Conservation (phyloP, 2,888 invertebrate species). For the Mythimna pallens region DNA sequence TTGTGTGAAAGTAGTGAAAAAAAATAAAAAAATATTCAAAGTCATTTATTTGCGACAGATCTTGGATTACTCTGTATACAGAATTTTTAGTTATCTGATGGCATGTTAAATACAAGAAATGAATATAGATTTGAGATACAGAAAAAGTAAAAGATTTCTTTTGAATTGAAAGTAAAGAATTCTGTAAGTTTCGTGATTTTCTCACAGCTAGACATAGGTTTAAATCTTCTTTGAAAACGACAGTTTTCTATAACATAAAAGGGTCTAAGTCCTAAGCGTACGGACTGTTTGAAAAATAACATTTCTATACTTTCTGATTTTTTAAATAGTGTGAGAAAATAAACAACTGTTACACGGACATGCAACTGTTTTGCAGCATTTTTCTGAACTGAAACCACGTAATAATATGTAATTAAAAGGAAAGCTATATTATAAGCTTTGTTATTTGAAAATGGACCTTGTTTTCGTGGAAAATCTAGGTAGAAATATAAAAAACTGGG, state of each 20-base stretch:
- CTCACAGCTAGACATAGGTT: neutral
- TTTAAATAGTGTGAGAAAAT: constrained; percentile 32
- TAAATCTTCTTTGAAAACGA: constrained; percentile 12
- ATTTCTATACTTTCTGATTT: constrained; percentile 6
- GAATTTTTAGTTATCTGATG: neutral
- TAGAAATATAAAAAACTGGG: neutral
- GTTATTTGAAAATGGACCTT: neutral
- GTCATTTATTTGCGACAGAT: neutral
- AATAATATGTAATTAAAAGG: neutral
- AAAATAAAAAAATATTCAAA: too few species aligned
- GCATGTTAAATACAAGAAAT: constrained; percentile 1
- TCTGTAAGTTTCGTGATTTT: neutral
- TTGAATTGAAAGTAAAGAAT: neutral
- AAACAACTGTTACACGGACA: constrained; percentile 12
- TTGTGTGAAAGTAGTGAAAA: too few species aligned
- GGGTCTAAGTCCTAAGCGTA: neutral
- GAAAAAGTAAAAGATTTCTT: neutral
- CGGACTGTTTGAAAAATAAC: constrained; percentile 1
- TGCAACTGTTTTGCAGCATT: constrained; percentile 2
- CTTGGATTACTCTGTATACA: neutral
- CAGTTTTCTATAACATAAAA: constrained; percentile 7
- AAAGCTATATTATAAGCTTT: neutral
- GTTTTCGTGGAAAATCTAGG: neutral
- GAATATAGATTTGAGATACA: neutral
- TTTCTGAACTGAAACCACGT: constrained; percentile 6